phyloP scores from a whole-genome alignment of 2,797 vertebrate genomes.

The Gouania willdenowi region DNA sequence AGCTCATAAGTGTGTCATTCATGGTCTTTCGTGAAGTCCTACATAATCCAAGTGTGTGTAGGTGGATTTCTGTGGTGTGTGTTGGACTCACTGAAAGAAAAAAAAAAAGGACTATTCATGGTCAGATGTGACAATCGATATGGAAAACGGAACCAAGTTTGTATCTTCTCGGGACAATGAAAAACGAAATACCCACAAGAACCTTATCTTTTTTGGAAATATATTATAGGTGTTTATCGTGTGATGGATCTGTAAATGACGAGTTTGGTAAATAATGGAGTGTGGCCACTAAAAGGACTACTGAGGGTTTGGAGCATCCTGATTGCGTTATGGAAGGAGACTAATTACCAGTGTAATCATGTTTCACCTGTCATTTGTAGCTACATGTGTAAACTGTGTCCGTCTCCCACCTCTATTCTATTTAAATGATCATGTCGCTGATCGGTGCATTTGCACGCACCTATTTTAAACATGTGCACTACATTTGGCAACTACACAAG shows the following conservation, averaged over 20 bases:
- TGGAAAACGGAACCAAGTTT: slow-evolving; percentile 54
- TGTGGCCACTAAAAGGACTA: no score
- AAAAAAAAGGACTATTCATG: slow-evolving; percentile 62
- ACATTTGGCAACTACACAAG: slow-evolving; percentile 39
- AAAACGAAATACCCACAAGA: slow-evolving; percentile 45
- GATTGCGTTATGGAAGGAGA: slow-evolving; percentile 44
- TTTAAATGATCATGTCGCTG: slow-evolving; percentile 90
- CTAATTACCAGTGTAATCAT: slow-evolving; percentile 75
- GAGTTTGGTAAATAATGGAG: slow-evolving; percentile 44
- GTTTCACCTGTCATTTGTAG: slow-evolving; percentile 88
- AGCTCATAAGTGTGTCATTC: slow-evolving; percentile 90
- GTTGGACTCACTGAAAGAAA: slow-evolving; percentile 64
- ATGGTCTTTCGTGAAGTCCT: slow-evolving; percentile 80
- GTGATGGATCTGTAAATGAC: slow-evolving; percentile 54
- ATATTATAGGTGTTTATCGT: slow-evolving; percentile 68
- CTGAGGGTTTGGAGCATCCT: slow-evolving; percentile 23
- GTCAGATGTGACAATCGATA: slow-evolving; percentile 90
- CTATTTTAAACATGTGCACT: slow-evolving; percentile 50
- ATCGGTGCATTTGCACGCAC: slow-evolving; percentile 74
- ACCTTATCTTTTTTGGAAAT: slow-evolving; percentile 67
- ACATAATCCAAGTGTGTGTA: slow-evolving; percentile 60
- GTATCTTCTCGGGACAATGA: slow-evolving; percentile 48
- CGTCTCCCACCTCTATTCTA: slow-evolving; percentile 93
- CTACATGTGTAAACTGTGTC: slow-evolving; percentile 91
- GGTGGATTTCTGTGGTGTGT: slow-evolving; percentile 66